Percentiles rank a stretch among this genome's conserved stretches.
Evolutionary conservation across 2,797 vertebrate species (phyloP).

Genomic region (Heliangelus exortis): DNA sequence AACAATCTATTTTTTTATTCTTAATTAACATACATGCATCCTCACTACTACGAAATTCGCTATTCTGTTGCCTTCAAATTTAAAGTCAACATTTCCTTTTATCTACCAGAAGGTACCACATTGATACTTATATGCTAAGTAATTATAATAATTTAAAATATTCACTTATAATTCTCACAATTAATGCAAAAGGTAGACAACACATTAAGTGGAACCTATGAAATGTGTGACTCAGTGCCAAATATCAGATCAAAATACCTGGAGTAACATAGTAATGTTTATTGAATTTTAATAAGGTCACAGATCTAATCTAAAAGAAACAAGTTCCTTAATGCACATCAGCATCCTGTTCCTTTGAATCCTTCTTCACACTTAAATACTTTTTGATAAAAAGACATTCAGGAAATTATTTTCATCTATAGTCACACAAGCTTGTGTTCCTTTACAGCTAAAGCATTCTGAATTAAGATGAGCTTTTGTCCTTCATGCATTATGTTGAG

Average conservation of each 20-base stretch:
- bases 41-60: background rate
- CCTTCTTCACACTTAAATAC: background rate
- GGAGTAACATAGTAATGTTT: background rate
- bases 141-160: background rate
- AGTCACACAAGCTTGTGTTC: background rate
- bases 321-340: background rate
- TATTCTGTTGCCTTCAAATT: background rate
- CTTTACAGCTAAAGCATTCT: background rate
- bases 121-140: background rate
- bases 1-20: background rate
- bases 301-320: background rate
- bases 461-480: background rate
- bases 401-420: background rate
- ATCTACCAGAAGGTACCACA: background rate
- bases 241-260: background rate
- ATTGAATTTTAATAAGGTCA: background rate
- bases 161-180: background rate
- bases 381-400: background rate
- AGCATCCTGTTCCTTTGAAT: background rate
- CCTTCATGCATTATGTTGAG: background rate
- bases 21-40: background rate
- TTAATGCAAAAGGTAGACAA: background rate
- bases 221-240: background rate
- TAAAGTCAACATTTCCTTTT: background rate
- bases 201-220: background rate